These are phyloP conservation scores for Sphaerophoria rueppellii DNA, from an alignment of 2,888 invertebrate genomes.

Conservation along the genomic window DNA sequence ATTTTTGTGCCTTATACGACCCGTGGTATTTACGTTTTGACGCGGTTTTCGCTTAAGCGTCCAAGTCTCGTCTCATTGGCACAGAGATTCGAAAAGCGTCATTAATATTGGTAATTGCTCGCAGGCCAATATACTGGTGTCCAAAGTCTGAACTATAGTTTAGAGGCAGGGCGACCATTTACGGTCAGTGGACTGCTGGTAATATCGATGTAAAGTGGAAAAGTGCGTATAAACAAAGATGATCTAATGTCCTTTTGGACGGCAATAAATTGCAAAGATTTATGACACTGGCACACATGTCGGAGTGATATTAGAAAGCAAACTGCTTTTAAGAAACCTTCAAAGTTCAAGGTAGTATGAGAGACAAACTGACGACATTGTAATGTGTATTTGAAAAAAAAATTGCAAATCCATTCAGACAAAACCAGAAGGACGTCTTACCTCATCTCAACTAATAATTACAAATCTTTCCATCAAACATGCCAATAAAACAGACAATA, in stretches of 20 bases:
- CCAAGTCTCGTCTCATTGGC: slow-evolving; percentile 30
- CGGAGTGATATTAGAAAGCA: slow-evolving; percentile 31
- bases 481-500: slow-evolving; percentile 12
- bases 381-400: too few species aligned
- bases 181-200: not conserved
- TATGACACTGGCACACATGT: slow-evolving; percentile 43
- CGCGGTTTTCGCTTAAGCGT: slow-evolving; percentile 42
- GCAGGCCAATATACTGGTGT: not conserved
- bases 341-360: too few species aligned
- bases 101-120: slow-evolving; percentile 62
- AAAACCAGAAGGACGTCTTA: not conserved
- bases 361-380: too few species aligned
- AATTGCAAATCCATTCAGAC: too few species aligned
- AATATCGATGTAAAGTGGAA: slow-evolving; percentile 13
- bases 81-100: slow-evolving; percentile 61
- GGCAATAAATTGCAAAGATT: slow-evolving; percentile 66
- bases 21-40: slow-evolving; percentile 70
- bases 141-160: not conserved
- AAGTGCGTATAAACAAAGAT: slow-evolving; percentile 42
- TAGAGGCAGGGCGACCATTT: slow-evolving; percentile 13
- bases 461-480: slow-evolving; percentile 10
- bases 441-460: not conserved
- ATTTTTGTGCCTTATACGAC: slow-evolving; percentile 73
- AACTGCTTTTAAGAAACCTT: not conserved
- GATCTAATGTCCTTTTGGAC: slow-evolving; percentile 67